These are phyloP conservation scores for Pangasius sanitwongsei DNA, from an alignment of 2,797 vertebrate species.

Conservation along the genomic window DNA sequence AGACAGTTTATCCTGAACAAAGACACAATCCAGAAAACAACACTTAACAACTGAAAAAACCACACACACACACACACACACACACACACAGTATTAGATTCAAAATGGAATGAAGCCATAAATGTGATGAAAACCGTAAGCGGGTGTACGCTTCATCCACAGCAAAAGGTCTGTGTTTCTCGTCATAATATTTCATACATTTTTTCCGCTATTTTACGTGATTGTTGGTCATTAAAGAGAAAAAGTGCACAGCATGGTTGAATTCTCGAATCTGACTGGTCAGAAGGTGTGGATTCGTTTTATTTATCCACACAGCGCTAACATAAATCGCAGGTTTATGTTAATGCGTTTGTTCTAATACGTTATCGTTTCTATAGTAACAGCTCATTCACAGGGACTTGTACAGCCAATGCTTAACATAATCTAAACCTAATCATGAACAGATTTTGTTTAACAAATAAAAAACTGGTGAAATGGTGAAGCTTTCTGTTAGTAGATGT, in stretches of 20 bases:
- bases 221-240: neutral
- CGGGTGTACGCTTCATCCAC: neutral
- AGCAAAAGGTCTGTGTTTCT: neutral
- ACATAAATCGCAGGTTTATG: neutral
- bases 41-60: conserved; percentile 3
- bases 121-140: neutral
- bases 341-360: neutral
- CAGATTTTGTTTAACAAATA: neutral
- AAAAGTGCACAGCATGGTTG: neutral
- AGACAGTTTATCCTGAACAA: conserved; percentile 25
- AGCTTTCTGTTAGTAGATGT: neutral
- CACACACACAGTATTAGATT: neutral
- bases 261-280: neutral
- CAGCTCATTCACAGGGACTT: neutral
- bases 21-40: conserved; percentile 26
- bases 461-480: neutral
- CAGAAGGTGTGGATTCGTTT: neutral
- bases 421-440: too few relatives aligned
- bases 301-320: neutral
- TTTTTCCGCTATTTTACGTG: neutral
- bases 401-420: too few relatives aligned
- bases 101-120: neutral
- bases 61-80: conserved; percentile 1
- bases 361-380: neutral
- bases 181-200: neutral